Percentiles rank a stretch among this genome's conserved stretches.
Conservation (phyloP, 2,888 invertebrate species). For the Cheilosia urbana region DNA sequence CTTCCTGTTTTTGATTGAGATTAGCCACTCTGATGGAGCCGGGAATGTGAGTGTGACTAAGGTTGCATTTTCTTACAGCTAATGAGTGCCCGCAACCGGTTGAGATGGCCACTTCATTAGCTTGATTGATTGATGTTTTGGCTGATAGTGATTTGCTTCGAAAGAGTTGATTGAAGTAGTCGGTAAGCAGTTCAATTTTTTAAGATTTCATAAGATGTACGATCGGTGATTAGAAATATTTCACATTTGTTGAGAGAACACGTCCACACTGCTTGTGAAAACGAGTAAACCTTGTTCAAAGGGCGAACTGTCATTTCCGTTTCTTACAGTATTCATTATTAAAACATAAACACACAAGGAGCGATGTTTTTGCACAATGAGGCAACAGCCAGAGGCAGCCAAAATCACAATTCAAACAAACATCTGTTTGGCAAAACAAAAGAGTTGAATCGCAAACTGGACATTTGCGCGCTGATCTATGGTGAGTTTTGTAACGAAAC, state of each 20-base stretch:
- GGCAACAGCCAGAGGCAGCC: not conserved
- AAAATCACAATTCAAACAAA: not conserved
- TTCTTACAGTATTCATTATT: too few relatives aligned
- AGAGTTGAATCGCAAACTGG: not conserved
- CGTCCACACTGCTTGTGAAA: too few relatives aligned
- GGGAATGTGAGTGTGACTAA: constrained; percentile 24
- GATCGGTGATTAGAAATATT: too few relatives aligned
- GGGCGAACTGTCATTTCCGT: too few relatives aligned
- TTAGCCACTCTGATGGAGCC: not conserved
- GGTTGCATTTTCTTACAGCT: constrained; percentile 12
- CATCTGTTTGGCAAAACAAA: not conserved
- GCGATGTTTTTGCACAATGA: not conserved
- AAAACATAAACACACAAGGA: too few relatives aligned
- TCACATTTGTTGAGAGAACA: too few relatives aligned
- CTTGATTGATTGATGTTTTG: not conserved
- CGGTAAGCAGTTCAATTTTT: too few relatives aligned
- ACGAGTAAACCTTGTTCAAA: too few relatives aligned
- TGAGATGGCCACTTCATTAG: not conserved
- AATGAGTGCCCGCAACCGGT: constrained; percentile 11
- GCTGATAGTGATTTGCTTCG: not conserved
- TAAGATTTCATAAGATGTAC: too few relatives aligned
- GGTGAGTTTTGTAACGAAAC: not conserved
- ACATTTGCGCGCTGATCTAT: not conserved
- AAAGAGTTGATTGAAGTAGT: not conserved
- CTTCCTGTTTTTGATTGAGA: constrained; percentile 24